Evolutionary conservation across 2,113 vertebrate species (phyloP), one percentile per base, ranked within the genome.

Genomic region (Larimichthys polyactis): DNA sequence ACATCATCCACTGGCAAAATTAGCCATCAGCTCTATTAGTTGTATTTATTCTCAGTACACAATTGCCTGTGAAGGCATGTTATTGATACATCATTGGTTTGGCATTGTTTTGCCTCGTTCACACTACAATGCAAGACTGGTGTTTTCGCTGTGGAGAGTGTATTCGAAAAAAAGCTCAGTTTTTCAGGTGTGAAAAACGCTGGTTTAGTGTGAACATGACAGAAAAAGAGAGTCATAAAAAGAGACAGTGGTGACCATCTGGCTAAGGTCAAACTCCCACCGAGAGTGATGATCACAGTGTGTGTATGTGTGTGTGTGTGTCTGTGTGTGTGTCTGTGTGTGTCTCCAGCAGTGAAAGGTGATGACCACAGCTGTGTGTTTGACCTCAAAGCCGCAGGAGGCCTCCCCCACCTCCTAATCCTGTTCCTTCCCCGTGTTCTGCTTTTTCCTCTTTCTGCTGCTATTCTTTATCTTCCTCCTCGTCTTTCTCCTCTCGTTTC

Each of bases 311-410:
- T 32, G 43, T 11, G 43, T 44, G 43, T 44, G 43, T 32, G 32
- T 32, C 5, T 32, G 32, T 36, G 32, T 36, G 32, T 36, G 32
- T 36, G 32, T 36, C 6, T 36, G 70, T 77, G 79, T 75, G 79
- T n/a, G 82, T 71, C 58, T 75, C 90, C 84, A 46, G 70, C 67
- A 78, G 93, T 83, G 91, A 83, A 90, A 93, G 89, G 91, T 92
- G 84, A 92, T 78, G 87, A 84, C 80, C 90, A 85, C 93, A 94
- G 93, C 91, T 91, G 91, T 92, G 90, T 87, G 91, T 90, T 81
- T 89, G 89, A 93, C 90, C 91, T 82, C 84, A 67, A 73, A 82
- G 74, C 87, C 36, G 63, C 84, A 83, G 88, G 91, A 89, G 81
- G 71, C 77, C 86, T 68, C 79, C 75, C 69, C 73, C 68, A 65